Evolutionary conservation across 2,113 vertebrate genomes (phyloP).

Genomic region (Malurus cyaneus): DNA sequence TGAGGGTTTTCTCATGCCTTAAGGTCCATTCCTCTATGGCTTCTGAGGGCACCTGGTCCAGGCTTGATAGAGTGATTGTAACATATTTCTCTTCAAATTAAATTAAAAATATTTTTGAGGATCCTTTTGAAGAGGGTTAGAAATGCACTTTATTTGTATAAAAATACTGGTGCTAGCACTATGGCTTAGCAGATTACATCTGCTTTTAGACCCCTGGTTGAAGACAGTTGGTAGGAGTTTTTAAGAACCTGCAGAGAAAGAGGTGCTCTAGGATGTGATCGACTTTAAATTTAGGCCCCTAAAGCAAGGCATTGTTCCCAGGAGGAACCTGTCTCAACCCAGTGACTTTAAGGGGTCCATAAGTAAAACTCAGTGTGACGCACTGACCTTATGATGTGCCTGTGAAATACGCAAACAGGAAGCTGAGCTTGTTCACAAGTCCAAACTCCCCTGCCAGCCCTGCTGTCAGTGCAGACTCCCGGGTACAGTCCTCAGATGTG

Average conservation of each 20-base stretch:
- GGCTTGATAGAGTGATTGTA: not conserved
- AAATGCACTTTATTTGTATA: not conserved
- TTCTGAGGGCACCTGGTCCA: not conserved
- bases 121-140: not conserved
- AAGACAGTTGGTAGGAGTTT: not conserved
- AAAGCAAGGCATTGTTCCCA: not conserved
- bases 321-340: not conserved
- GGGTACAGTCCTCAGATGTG: not conserved
- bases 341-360: not conserved
- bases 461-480: accelerated
- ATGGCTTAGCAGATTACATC: not conserved
- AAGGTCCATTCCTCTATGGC: not conserved
- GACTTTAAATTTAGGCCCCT: not conserved
- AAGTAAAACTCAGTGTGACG: not conserved
- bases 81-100: not conserved
- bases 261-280: not conserved
- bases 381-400: not conserved
- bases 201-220: not conserved
- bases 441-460: not conserved
- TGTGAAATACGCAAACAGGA: not conserved
- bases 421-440: not conserved
- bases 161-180: not conserved
- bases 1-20: constrained; percentile 3
- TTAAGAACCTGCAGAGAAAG: not conserved
- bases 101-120: not conserved